Conservation (phyloP, 2,888 invertebrate genomes). For the Melanotus villosus region DNA sequence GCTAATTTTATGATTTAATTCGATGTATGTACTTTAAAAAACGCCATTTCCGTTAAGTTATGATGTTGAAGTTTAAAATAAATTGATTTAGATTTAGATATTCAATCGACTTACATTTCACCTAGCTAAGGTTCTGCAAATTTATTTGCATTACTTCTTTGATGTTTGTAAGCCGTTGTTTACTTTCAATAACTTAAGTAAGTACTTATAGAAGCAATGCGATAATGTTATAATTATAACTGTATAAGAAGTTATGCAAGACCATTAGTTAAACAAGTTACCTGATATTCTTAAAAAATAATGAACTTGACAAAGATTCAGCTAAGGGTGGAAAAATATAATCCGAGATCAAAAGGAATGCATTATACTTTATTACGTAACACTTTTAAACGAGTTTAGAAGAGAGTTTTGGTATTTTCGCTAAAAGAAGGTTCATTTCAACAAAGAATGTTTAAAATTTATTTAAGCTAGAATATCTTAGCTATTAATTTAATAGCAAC, state of each 20-base stretch:
- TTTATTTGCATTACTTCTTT: not conserved
- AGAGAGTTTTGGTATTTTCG: slow-evolving; percentile 11
- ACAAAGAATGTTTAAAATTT: slow-evolving; percentile 6
- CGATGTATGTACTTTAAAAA: no score
- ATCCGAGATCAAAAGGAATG: slow-evolving; percentile 47
- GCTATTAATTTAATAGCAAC: no score
- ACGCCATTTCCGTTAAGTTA: no score
- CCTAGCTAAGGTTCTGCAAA: not conserved
- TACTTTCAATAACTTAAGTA: slow-evolving; percentile 33
- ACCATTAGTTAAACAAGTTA: slow-evolving; percentile 42
- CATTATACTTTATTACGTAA: slow-evolving; percentile 41
- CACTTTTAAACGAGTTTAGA: slow-evolving; percentile 31
- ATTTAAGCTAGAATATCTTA: no score
- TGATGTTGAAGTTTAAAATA: no score
- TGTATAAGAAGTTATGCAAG: slow-evolving; percentile 31
- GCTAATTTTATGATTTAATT: no score
- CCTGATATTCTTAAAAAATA: slow-evolving; percentile 47
- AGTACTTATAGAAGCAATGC: slow-evolving; percentile 31
- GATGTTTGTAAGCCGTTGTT: slow-evolving; percentile 3
- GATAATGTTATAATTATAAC: slow-evolving; percentile 38
- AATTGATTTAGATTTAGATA: no score
- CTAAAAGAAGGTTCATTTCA: not conserved
- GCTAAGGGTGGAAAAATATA: slow-evolving; percentile 47
- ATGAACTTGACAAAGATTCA: slow-evolving; percentile 33
- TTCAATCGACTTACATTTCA: no score